Evolutionary conservation across 2,797 vertebrate species (phyloP), one percentile per base, ranked within the genome.

Genomic region (Cossypha polioptera): DNA sequence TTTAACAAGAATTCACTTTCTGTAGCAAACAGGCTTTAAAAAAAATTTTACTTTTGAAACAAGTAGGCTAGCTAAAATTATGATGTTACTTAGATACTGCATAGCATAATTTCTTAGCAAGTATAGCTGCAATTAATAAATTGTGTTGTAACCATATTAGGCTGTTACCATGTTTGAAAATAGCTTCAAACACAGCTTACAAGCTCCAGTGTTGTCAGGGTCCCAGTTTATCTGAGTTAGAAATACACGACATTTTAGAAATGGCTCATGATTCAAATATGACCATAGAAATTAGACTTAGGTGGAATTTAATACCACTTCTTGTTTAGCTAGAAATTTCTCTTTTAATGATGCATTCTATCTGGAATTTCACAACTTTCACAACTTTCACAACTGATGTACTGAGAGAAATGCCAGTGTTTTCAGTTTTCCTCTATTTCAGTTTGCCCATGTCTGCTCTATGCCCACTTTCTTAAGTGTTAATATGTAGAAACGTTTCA

Each of bases 391-490:
- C 45, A 47, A 48, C 31, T 67, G 66, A 79, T 55, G 16, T 77
- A 75, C 76, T 38, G 63, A 89, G 62, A 81, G 75, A 83, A 90
- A 90, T 86, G 45, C 29, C 66, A 75, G 24, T 48, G 43, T 78
- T 92, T 79, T 67, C 51, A 54, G 55, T 82, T 94, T 90, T 81
- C 40, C n/a, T 90, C 85, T 91, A 78, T 95, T 94, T 94, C 24
- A 29, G 76, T 94, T 96, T 94, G 59, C 69, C 91, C 20, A 1
- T 94, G 69, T 88, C 86, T 90, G 62, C 67, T 88, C 51, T 78
- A 0, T 91, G 68, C 87, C 75, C 26, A 28, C 48, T 94, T 88
- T 78, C 62, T 55, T 21, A 78, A 86, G 82, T 73, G 82, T 78
- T 90, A 84, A 67, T 90, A 43, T 50, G 33, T 81, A 78, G 66